Percentiles rank a stretch among this genome's conserved stretches.
Evolutionary conservation across 2,113 vertebrate genomes (phyloP).

Genomic region (Corythoichthys haematopterus): DNA sequence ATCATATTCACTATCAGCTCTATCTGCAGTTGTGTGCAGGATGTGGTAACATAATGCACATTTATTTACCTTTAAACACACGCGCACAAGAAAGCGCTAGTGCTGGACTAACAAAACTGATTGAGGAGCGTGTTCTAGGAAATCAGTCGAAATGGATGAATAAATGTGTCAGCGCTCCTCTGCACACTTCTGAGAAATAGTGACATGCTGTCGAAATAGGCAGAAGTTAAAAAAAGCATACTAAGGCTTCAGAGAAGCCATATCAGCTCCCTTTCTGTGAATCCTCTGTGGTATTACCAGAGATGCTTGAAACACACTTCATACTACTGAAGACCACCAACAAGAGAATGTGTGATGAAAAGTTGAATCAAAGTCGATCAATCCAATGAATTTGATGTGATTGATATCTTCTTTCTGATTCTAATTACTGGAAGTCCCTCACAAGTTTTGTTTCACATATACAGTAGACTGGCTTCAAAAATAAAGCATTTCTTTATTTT

Average conservation of each 20-base stretch:
- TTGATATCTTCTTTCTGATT: too few relatives aligned
- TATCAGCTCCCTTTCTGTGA: conserved; percentile 41
- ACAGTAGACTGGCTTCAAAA: too few relatives aligned
- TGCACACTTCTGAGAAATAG: conserved; percentile 61
- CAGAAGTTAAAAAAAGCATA: conserved; percentile 28
- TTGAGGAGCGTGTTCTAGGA: conserved; percentile 60
- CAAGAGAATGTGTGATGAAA: not conserved
- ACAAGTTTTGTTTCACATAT: too few relatives aligned
- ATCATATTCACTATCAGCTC: conserved; percentile 51
- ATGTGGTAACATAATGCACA: conserved; percentile 46
- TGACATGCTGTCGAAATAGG: conserved; percentile 37
- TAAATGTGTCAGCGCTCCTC: conserved; percentile 54
- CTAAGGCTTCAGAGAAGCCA: conserved; percentile 51
- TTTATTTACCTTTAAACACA: conserved; percentile 12
- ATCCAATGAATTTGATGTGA: too few relatives aligned
- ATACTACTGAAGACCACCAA: not conserved
- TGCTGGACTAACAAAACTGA: conserved; percentile 46
- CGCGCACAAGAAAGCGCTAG: conserved; percentile 2
- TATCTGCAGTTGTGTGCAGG: conserved; percentile 56
- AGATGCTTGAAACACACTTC: not conserved
- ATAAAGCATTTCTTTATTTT: too few relatives aligned
- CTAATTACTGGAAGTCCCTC: too few relatives aligned
- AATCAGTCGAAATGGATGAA: conserved; percentile 41
- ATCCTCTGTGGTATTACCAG: conserved; percentile 34
- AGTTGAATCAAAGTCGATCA: too few relatives aligned